Evolutionary conservation across 2,113 vertebrate species (phyloP).

Genomic region (Zingel zingel): DNA sequence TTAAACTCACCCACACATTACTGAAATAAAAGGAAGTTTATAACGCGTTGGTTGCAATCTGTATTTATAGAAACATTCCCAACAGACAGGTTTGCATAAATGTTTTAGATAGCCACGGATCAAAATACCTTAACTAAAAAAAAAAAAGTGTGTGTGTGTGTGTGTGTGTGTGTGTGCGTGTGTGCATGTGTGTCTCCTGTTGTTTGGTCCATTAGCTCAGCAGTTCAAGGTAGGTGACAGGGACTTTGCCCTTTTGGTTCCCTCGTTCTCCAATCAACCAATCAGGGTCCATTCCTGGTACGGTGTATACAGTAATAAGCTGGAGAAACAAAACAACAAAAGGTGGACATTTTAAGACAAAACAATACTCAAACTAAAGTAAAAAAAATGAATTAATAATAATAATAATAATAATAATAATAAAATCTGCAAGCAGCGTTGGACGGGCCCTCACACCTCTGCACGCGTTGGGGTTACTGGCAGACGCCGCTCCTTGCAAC

Average conservation of each 20-base stretch:
- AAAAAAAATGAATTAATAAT: no score
- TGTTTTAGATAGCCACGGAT: neutral
- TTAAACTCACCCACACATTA: neutral
- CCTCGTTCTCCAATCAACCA: constrained; percentile 96
- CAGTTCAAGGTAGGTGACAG: constrained; percentile 98
- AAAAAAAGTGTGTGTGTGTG: neutral
- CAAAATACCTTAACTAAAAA: neutral
- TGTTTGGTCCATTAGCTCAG: constrained; percentile 87
- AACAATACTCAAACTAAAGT: no score
- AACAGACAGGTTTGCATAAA: constrained; percentile 23
- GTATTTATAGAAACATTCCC: neutral
- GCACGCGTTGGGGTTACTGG: no score
- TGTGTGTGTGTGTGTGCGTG: neutral
- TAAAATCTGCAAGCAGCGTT: no score
- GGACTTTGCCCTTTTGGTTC: constrained; percentile 97
- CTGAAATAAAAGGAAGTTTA: neutral
- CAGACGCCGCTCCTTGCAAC: no score
- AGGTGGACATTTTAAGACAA: neutral
- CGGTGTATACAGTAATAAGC: constrained; percentile 96
- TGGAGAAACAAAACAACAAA: constrained; percentile 62
- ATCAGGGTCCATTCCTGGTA: constrained; percentile 97
- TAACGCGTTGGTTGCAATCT: neutral
- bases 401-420: no score
- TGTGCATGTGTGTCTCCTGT: neutral
- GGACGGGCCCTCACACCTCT: no score